These are phyloP conservation scores for Acromyrmex charruanus DNA, from an alignment of 1,140 invertebrate genomes.

Conservation along the genomic window DNA sequence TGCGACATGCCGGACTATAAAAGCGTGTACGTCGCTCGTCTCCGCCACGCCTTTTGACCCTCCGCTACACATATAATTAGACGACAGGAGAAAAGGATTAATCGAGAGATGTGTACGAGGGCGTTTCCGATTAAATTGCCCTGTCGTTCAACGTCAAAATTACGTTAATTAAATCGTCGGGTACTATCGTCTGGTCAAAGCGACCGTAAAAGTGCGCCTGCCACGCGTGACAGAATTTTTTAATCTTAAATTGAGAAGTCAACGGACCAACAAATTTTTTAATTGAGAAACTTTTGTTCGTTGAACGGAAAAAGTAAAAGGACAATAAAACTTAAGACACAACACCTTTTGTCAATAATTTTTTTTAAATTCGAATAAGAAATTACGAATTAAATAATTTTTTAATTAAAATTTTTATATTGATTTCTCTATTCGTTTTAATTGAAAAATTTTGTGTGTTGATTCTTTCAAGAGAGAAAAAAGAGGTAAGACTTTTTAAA, in stretches of 20 bases:
- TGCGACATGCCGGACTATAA: constrained; percentile 64
- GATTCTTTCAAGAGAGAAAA: too few relatives aligned
- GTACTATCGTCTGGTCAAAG: background rate
- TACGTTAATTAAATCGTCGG: constrained; percentile 41
- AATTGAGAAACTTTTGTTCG: background rate
- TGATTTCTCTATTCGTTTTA: background rate
- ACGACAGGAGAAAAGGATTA: constrained; percentile 44
- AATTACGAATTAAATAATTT: background rate
- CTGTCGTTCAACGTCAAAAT: constrained; percentile 24
- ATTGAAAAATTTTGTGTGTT: too few relatives aligned
- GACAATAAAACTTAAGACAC: background rate
- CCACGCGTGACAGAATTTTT: background rate
- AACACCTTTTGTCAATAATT: background rate
- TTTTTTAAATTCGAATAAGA: background rate
- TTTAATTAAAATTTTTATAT: background rate
- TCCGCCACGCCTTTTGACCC: constrained; percentile 59
- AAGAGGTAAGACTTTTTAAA: too few relatives aligned
- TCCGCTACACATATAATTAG: constrained; percentile 33
- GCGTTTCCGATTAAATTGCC: constrained; percentile 52
- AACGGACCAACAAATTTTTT: constrained; percentile 12
- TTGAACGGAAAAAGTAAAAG: background rate
- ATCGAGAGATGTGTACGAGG: constrained; percentile 19
- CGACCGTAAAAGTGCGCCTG: constrained; percentile 13
- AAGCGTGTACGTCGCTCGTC: constrained; percentile 33
- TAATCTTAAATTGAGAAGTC: background rate